These are phyloP conservation scores for Drosophila chauvacae DNA, from an alignment of 1,140 invertebrate species.

Conservation along the genomic window DNA sequence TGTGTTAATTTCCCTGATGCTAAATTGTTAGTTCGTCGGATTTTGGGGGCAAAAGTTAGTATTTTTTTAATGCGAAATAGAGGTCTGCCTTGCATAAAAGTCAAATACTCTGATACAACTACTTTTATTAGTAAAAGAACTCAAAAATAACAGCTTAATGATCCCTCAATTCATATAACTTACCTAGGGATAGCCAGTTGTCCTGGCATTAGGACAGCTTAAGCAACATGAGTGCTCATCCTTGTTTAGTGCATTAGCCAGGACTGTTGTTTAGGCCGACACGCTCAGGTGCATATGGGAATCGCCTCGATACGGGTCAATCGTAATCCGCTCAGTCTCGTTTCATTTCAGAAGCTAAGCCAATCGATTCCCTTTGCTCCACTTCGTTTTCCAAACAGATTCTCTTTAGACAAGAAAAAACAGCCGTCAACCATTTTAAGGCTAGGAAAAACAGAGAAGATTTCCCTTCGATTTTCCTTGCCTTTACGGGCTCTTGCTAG, in stretches of 20 bases:
- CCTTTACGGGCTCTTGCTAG: neutral
- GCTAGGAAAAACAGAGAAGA: constrained; percentile 4
- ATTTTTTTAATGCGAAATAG: constrained; percentile 1
- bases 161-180: neutral
- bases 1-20: constrained; percentile 14
- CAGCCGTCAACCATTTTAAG: constrained; percentile 39
- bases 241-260: constrained; percentile 38
- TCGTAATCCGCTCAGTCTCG: constrained; percentile 61
- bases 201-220: neutral
- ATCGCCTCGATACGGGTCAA: constrained; percentile 45
- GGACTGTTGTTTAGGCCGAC: constrained; percentile 8
- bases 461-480: constrained; percentile 18
- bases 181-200: too few relatives aligned
- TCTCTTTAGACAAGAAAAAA: constrained; percentile 28
- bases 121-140: neutral
- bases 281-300: constrained; percentile 30
- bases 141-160: neutral
- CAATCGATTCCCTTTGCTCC: constrained; percentile 30
- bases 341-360: constrained; percentile 36
- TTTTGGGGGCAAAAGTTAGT: constrained; percentile 20
- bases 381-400: neutral
- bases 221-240: constrained; percentile 4
- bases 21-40: constrained; percentile 37
- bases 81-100: neutral
- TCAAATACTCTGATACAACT: too few relatives aligned